These are phyloP conservation scores for Sclerurus mexicanus DNA, from an alignment of 2,113 vertebrate genomes.

Conservation along the genomic window DNA sequence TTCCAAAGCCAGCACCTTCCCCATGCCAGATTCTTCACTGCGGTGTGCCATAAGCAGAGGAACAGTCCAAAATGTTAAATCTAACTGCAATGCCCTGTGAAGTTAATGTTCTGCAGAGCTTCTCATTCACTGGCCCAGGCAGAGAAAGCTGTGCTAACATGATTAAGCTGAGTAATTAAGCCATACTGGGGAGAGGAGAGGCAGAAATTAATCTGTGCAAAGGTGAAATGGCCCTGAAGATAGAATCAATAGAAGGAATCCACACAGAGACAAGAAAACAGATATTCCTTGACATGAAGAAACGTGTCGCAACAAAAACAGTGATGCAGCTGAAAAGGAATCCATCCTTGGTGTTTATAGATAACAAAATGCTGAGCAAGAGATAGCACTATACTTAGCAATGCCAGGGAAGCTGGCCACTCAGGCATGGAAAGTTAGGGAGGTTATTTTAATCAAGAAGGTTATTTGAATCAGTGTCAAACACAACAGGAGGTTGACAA, in stretches of 20 bases:
- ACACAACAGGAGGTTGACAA: not conserved
- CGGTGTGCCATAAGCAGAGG: not conserved
- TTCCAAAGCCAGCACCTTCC: not conserved
- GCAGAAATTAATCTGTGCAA: not conserved
- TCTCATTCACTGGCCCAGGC: not conserved
- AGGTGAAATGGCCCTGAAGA: not conserved
- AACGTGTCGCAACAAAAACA: slow-evolving; percentile 25
- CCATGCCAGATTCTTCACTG: accelerated
- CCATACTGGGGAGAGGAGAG: not conserved
- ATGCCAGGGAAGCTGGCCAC: not conserved
- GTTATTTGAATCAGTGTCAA: slow-evolving; percentile 9
- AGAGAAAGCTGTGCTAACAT: not conserved
- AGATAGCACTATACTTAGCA: slow-evolving; percentile 18
- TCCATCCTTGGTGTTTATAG: slow-evolving; percentile 34
- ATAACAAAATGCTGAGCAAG: slow-evolving; percentile 54
- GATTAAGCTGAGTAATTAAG: not conserved
- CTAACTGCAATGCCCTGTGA: not conserved
- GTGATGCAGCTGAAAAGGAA: slow-evolving; percentile 46
- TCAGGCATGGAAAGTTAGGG: not conserved
- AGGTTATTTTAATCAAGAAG: not conserved
- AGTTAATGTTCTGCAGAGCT: not conserved
- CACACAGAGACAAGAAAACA: not conserved
- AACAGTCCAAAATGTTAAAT: not conserved
- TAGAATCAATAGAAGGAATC: not conserved
- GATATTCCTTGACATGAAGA: slow-evolving; percentile 7